Evolutionary conservation across 1,140 invertebrate species (phyloP).

Genomic region (Drosophila funebris): DNA sequence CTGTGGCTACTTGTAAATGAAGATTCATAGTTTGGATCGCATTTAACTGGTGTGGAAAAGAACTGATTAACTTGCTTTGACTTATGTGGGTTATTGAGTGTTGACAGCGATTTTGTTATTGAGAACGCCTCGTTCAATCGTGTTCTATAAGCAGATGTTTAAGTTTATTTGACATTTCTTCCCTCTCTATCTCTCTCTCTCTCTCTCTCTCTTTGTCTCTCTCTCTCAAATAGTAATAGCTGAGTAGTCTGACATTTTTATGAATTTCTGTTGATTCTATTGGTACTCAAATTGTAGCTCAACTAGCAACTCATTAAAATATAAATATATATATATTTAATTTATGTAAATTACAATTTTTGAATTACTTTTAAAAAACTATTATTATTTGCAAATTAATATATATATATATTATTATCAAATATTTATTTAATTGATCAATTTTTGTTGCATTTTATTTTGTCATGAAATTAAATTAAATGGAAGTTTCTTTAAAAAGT

Average conservation of each 20-base stretch:
- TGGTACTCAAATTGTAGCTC: background rate
- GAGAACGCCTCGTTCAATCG: background rate
- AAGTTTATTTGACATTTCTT: background rate
- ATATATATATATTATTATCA: too few relatives aligned
- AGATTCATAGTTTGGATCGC: conserved; percentile 19
- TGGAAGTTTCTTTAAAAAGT: too few relatives aligned
- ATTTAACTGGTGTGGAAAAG: conserved; percentile 10
- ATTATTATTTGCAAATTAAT: too few relatives aligned
- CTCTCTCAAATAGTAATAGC: background rate
- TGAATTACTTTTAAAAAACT: too few relatives aligned
- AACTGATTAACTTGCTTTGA: conserved; percentile 28
- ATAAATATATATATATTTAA: too few relatives aligned
- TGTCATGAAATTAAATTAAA: too few relatives aligned
- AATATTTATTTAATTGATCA: too few relatives aligned
- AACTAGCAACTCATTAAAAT: background rate
- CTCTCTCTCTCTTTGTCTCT: too few relatives aligned
- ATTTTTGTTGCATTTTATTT: too few relatives aligned
- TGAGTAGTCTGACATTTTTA: background rate
- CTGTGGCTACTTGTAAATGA: conserved; percentile 32
- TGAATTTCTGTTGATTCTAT: background rate
- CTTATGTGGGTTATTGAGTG: conserved; percentile 29
- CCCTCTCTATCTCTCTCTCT: too few relatives aligned
- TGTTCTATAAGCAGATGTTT: background rate
- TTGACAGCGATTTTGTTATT: background rate
- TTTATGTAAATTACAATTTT: too few relatives aligned